Evolutionary conservation across 1,140 invertebrate genomes (phyloP).

Genomic region (Euwallacea fornicatus): DNA sequence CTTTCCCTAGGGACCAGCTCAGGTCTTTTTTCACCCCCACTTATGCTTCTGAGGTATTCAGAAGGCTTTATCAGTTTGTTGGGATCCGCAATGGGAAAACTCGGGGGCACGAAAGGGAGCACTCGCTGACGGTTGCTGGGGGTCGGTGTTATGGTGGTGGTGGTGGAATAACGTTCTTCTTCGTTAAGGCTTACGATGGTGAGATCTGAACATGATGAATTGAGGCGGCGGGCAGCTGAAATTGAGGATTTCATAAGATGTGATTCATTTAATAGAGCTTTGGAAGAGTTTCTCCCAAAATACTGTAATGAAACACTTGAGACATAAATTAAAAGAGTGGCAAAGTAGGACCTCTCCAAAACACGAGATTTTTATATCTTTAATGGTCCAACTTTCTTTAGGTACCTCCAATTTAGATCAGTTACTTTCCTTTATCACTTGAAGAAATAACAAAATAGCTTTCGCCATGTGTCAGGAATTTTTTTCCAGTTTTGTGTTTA

Average conservation of each 20-base stretch:
- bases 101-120: slow-evolving; percentile 84
- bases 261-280: no score
- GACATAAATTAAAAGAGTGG: no score
- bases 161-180: slow-evolving; percentile 47
- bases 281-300: no score
- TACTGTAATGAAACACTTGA: no score
- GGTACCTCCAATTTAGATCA: no score
- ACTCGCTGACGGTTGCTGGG: slow-evolving; percentile 79
- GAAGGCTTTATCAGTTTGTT: slow-evolving; percentile 87
- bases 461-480: no score
- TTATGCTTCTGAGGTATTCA: slow-evolving; percentile 84
- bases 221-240: slow-evolving; percentile 48
- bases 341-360: no score
- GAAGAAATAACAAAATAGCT: no score
- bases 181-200: slow-evolving; percentile 51
- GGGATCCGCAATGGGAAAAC: slow-evolving; percentile 73
- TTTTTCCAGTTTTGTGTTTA: no score
- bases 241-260: neutral
- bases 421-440: no score
- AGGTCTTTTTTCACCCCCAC: slow-evolving; percentile 46
- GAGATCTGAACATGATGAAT: slow-evolving; percentile 52
- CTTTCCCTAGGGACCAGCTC: neutral
- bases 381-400: no score
- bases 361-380: no score
- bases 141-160: slow-evolving; percentile 55